phyloP scores from a whole-genome alignment of 2,888 invertebrate species.

The Boloria euphrosyne region DNA sequence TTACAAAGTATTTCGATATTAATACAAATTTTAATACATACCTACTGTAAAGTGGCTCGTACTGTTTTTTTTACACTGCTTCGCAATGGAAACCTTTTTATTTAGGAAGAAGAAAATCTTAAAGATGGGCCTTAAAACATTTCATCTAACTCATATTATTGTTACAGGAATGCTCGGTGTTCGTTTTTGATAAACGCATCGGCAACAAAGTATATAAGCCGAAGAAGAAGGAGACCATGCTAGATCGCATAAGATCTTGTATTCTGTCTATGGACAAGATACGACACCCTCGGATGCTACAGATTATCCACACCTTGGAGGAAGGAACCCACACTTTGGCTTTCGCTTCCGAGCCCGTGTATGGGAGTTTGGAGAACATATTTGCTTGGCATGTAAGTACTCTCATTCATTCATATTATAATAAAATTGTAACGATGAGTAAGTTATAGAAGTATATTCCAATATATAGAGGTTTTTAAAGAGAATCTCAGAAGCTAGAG shows the following conservation, averaged over 20 bases:
- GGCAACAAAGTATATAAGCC: conserved; percentile 97
- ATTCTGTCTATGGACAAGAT: conserved; percentile 90
- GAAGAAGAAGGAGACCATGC: conserved; percentile 94
- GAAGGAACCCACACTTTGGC: conserved; percentile 94
- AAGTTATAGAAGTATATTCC: too few relatives aligned
- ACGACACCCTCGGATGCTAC: conserved; percentile 92
- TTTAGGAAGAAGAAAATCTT: too few relatives aligned
- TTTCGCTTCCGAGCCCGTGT: conserved; percentile 96
- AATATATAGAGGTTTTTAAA: too few relatives aligned
- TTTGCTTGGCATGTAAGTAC: conserved; percentile 89
- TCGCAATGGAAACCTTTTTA: too few relatives aligned
- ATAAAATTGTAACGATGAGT: too few relatives aligned
- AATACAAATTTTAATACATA: too few relatives aligned
- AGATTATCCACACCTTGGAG: conserved; percentile 88
- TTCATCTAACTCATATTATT: conserved; percentile 1
- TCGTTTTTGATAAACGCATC: conserved; percentile 95
- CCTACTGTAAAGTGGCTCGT: too few relatives aligned
- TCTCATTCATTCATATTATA: neutral
- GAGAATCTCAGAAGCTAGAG: too few relatives aligned
- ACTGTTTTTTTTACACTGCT: too few relatives aligned
- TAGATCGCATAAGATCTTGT: conserved; percentile 91
- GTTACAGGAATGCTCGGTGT: conserved; percentile 94
- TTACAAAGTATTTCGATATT: too few relatives aligned
- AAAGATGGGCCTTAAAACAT: too few relatives aligned
- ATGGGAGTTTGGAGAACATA: conserved; percentile 94